Evolutionary conservation across 2,113 vertebrate genomes (phyloP).

Genomic region (Danio rerio): GRCz12tu NC_133180.1:41822001-41822500

Average conservation of each 20-base stretch:
- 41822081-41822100: not conserved
- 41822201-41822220: constrained; percentile 44
- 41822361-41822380: constrained; percentile 86
- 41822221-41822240: constrained; percentile 2
- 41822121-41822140: constrained; percentile 87
- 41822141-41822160: constrained; percentile 93
- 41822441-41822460: not conserved
- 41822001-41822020: too few species aligned
- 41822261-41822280: too few species aligned
- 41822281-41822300: not conserved
- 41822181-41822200: constrained; percentile 84
- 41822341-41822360: constrained; percentile 86
- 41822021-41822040: too few species aligned
- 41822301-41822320: constrained; percentile 87
- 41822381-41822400: constrained; percentile 37
- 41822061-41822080: too few species aligned
- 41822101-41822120: not conserved
- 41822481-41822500: not conserved
- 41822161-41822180: constrained; percentile 91
- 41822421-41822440: not conserved
- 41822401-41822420: not conserved
- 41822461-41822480: not conserved
- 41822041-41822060: too few species aligned
- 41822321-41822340: constrained; percentile 87
- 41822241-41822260: not conserved